phyloP scores from a whole-genome alignment of 2,888 invertebrate species.

The Hipparchia sbordonii region DNA sequence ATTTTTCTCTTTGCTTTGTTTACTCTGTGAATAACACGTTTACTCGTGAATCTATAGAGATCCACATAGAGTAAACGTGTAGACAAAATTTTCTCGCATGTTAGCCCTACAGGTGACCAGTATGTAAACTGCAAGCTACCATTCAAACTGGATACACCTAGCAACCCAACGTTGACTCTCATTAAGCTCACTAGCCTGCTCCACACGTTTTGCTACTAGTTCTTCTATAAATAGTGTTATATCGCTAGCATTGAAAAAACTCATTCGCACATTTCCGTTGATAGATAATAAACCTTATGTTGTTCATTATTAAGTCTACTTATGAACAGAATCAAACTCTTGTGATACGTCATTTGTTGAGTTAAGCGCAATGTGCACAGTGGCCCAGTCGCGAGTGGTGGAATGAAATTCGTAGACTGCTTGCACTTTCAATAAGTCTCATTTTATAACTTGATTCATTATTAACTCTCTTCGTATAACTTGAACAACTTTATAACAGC shows the following conservation, averaged over 20 bases:
- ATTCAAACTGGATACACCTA: constrained; percentile 55
- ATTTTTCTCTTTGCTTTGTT: constrained; percentile 41
- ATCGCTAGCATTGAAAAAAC: constrained; percentile 44
- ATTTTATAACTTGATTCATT: constrained; percentile 58
- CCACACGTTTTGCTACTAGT: constrained; percentile 73
- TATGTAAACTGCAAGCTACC: constrained; percentile 46
- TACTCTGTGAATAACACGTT: too few species aligned
- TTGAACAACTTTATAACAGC: constrained; percentile 45
- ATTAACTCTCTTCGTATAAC: constrained; percentile 53
- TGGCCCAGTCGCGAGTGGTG: constrained; percentile 72
- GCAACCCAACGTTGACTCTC: constrained; percentile 63
- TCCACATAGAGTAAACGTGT: too few species aligned
- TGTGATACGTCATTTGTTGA: constrained; percentile 40
- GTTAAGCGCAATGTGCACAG: constrained; percentile 47
- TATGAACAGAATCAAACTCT: constrained; percentile 35
- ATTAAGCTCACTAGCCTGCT: constrained; percentile 68
- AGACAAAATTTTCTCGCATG: too few species aligned
- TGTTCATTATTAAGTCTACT: constrained; percentile 41
- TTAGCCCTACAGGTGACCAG: constrained; percentile 42
- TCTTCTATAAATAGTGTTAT: constrained; percentile 72
- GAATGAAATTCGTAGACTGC: constrained; percentile 71
- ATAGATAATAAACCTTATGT: constrained; percentile 45
- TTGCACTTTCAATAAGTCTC: constrained; percentile 75
- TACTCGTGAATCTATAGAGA: too few species aligned
- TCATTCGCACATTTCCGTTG: constrained; percentile 34